Conservation (phyloP, 2,888 invertebrate genomes). For the Amphipyra tragopoginis region DNA sequence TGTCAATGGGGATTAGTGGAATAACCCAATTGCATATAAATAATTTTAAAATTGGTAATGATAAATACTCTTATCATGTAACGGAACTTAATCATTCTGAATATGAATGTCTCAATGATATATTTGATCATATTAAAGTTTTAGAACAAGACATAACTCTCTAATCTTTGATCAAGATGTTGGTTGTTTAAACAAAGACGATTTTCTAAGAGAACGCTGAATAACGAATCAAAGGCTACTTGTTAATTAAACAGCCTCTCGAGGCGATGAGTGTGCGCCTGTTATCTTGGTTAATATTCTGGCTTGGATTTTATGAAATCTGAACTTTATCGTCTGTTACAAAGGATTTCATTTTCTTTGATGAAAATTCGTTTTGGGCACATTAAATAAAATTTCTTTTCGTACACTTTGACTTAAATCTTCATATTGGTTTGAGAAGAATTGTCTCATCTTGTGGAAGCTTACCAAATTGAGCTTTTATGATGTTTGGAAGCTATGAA, state of each 20-base stretch:
- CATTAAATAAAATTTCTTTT: constrained; percentile 31
- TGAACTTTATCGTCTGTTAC: constrained; percentile 42
- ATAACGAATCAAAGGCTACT: constrained; percentile 58
- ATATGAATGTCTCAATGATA: constrained; percentile 14
- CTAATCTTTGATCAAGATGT: constrained; percentile 44
- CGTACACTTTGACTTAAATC: constrained; percentile 22
- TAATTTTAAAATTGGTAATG: constrained; percentile 8
- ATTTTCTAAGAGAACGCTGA: constrained; percentile 55
- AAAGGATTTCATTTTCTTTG: constrained; percentile 37
- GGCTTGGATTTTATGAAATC: constrained; percentile 37
- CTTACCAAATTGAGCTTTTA: neutral
- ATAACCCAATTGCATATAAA: neutral
- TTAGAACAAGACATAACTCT: constrained; percentile 26
- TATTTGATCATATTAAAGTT: constrained; percentile 28
- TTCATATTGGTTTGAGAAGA: constrained; percentile 2
- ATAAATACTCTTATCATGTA: constrained; percentile 17
- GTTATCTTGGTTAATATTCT: constrained; percentile 42
- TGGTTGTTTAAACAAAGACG: constrained; percentile 54
- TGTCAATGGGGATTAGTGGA: no score
- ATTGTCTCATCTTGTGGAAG: neutral
- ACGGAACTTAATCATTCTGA: constrained; percentile 5
- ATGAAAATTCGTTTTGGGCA: constrained; percentile 8
- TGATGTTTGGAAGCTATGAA: neutral
- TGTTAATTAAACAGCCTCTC: constrained; percentile 62
- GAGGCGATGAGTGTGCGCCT: constrained; percentile 38